These are phyloP conservation scores for Cheilosia scutellata DNA, from an alignment of 2,888 invertebrate species.

Conservation along the genomic window DNA sequence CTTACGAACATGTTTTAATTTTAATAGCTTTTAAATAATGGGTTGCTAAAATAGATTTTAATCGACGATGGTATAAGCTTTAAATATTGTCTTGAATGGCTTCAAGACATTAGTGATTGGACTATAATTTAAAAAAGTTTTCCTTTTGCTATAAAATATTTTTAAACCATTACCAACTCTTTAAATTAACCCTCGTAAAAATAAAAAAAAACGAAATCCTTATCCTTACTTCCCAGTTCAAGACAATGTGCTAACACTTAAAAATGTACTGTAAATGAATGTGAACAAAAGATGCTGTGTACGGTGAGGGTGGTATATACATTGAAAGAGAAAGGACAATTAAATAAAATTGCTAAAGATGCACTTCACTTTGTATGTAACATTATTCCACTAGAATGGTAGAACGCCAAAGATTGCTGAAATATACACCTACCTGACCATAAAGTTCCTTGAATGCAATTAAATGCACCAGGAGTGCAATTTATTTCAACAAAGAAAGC, in stretches of 20 bases:
- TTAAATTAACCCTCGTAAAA: background rate
- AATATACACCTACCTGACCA: slow-evolving; percentile 27
- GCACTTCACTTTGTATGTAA: slow-evolving; percentile 47
- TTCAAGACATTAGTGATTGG: too few relatives aligned
- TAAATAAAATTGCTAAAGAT: slow-evolving; percentile 70
- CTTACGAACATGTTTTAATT: too few relatives aligned
- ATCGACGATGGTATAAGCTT: too few relatives aligned
- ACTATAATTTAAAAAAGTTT: too few relatives aligned
- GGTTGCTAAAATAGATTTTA: too few relatives aligned
- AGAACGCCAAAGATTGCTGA: slow-evolving; percentile 26
- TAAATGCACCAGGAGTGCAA: slow-evolving; percentile 72
- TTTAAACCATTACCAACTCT: background rate
- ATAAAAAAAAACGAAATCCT: slow-evolving; percentile 2
- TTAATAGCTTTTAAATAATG: too few relatives aligned
- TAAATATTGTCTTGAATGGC: too few relatives aligned
- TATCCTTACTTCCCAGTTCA: slow-evolving; percentile 54
- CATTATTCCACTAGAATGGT: slow-evolving; percentile 19
- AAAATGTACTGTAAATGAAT: slow-evolving; percentile 40
- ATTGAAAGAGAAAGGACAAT: slow-evolving; percentile 42
- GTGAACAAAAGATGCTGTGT: slow-evolving; percentile 53
- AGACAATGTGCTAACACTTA: slow-evolving; percentile 60
- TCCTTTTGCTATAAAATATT: too few relatives aligned
- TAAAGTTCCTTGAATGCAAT: slow-evolving; percentile 62
- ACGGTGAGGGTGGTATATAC: background rate
- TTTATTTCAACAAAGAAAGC: slow-evolving; percentile 52